Conservation (phyloP, 2,888 invertebrate species). For the Stegana nigrithorax region DNA sequence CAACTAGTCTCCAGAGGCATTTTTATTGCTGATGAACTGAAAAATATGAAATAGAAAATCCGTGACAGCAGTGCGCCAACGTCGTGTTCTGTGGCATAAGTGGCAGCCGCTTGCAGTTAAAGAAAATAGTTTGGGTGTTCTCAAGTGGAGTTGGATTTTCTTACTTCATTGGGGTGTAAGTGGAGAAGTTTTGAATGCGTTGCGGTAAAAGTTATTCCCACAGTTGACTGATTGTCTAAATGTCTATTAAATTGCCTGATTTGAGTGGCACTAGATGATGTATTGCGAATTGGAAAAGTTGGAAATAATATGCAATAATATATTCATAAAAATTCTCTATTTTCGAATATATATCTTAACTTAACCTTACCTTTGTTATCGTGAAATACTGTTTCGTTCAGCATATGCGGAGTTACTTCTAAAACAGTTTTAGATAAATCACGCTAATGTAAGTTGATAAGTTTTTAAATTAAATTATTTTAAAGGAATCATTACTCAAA, state of each 20-base stretch:
- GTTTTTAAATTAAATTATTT: too few relatives aligned
- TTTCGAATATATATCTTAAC: too few relatives aligned
- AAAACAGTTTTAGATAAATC: too few relatives aligned
- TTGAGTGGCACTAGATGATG: slow-evolving; percentile 58
- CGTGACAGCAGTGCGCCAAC: slow-evolving; percentile 48
- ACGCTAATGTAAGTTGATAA: too few relatives aligned
- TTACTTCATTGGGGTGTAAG: slow-evolving; percentile 32
- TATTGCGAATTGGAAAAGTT: too few relatives aligned
- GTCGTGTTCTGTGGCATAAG: slow-evolving; percentile 36
- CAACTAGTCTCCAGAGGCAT: slow-evolving; percentile 44
- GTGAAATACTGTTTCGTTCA: too few relatives aligned
- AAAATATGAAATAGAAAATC: slow-evolving; percentile 59
- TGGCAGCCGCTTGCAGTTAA: too few relatives aligned
- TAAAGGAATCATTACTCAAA: too few relatives aligned
- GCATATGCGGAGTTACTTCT: too few relatives aligned
- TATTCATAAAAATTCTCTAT: too few relatives aligned
- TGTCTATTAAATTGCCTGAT: slow-evolving; percentile 57
- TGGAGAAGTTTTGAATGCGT: slow-evolving; percentile 33
- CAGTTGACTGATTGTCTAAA: slow-evolving; percentile 49
- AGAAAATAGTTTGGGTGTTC: slow-evolving; percentile 26
- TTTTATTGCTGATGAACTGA: slow-evolving; percentile 31
- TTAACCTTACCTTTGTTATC: too few relatives aligned
- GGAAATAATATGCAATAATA: too few relatives aligned
- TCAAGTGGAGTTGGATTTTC: slow-evolving; percentile 57
- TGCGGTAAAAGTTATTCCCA: slow-evolving; percentile 42